Percentiles rank a stretch among this genome's conserved stretches.
Evolutionary conservation across 1,140 invertebrate genomes (phyloP).

Genomic region (Drosophila mayri): DNA sequence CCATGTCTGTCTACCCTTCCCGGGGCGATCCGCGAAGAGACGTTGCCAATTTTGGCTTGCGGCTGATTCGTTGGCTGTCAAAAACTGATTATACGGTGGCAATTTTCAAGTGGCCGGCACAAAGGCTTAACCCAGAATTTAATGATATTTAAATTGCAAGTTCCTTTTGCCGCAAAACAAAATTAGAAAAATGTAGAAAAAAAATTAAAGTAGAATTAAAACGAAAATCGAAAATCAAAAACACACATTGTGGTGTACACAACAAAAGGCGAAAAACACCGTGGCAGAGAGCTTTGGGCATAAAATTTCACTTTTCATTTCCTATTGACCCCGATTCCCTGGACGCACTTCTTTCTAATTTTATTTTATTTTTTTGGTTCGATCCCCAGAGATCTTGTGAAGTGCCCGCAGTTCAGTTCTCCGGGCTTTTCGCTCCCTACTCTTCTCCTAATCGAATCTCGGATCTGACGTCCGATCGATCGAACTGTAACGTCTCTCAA

Average conservation of each 20-base stretch:
- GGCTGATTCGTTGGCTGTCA: constrained; percentile 55
- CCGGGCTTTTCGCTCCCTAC: constrained; percentile 39
- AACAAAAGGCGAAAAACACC: constrained; percentile 34
- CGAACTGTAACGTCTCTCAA: constrained; percentile 72
- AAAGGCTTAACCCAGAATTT: constrained; percentile 81
- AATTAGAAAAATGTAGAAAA: constrained; percentile 16
- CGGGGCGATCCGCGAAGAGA: constrained; percentile 17
- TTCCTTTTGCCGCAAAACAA: constrained; percentile 63
- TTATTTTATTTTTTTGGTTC: constrained; percentile 17
- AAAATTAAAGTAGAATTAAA: constrained; percentile 10
- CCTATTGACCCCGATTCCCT: constrained; percentile 77
- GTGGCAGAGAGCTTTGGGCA: constrained; percentile 43
- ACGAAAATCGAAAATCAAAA: constrained; percentile 38
- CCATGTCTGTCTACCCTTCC: constrained; percentile 23
- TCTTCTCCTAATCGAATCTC: constrained; percentile 69
- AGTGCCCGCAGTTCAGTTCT: constrained; percentile 50
- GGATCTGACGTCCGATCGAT: constrained; percentile 58
- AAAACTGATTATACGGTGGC: constrained; percentile 80
- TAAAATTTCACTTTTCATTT: constrained; percentile 82
- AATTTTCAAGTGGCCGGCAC: constrained; percentile 77
- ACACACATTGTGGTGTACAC: constrained; percentile 32
- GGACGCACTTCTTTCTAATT: constrained; percentile 79
- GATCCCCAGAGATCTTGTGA: constrained; percentile 24
- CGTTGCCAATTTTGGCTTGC: constrained; percentile 47
- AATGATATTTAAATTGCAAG: constrained; percentile 84